Base-by-base conservation (phyloP, 2,797 vertebrate species). In the Sphaeramia orbicularis region DNA sequence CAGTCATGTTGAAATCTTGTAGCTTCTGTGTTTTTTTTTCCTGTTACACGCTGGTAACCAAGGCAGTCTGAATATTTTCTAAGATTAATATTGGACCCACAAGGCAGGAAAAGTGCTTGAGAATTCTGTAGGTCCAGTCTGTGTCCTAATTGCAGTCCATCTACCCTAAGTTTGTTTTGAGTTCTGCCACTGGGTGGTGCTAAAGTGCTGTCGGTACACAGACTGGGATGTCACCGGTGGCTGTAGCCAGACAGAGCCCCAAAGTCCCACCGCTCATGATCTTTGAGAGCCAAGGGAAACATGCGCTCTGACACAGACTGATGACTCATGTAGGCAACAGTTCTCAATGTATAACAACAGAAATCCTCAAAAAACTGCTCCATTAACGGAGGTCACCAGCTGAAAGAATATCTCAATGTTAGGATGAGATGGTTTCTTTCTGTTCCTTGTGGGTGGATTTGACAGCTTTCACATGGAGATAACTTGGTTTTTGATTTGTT, bases 241-340 rank as follows among this genome's bases (percentile, higher is more conserved):
- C 66, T 65, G 19, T 65, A 59, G 13, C 36, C 73, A 84, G 76
- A 62, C 64, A 48, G 44, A 52, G 66, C 77, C 84, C 84, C 81
- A 7, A 24, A 86, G 69, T 79, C 86, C 84, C 86, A 57, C 18
- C 6, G 74, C 83, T 91, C 83, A 81, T 90, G 89, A 91, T 90
- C 80, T 81, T 59, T 73, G 16, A 40, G 84, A 80, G 82, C 77
- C 44, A 3, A 57, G 64, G 83, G 74, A 73, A 60, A 74, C 57
- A 79, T 58, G 74, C n/a, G 10, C 75, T 71, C 10, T 74, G 86
- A 84, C 85, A 83, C 75, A 89, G 81, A 89, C 77, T 59, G 80
- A 91, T 88, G 84, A 87, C 81, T 90, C 83, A 78, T 62, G 66
- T 43, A 48, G 72, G 67, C 57, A 65, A 24, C 71, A 42, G 24